Conservation (phyloP, 1,140 invertebrate species). For the Lineus longissimus region DNA sequence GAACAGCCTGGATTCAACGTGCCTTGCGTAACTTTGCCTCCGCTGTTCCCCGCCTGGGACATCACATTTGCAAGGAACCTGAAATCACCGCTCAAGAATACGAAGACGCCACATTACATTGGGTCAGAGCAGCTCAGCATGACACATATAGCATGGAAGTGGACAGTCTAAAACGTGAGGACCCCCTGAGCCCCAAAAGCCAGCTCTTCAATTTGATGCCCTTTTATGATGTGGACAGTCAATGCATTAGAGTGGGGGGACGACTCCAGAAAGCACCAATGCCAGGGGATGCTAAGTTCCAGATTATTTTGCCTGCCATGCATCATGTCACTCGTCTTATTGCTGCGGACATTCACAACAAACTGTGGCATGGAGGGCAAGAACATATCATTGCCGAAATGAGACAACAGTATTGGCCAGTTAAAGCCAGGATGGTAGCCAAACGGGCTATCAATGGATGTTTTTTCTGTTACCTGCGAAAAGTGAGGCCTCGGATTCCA, state of each 20-base stretch:
- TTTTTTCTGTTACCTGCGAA: neutral
- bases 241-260: neutral
- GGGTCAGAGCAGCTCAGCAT: neutral
- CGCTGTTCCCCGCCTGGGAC: no score
- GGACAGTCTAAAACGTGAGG: neutral
- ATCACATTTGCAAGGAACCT: no score
- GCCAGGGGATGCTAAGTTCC: neutral
- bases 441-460: neutral
- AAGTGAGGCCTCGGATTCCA: neutral
- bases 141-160: neutral
- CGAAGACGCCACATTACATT: neutral
- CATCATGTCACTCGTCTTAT: neutral
- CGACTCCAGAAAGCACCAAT: neutral
- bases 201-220: neutral
- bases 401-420: slow-evolving; percentile 2
- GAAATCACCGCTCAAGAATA: neutral
- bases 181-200: neutral
- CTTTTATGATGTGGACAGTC: neutral
- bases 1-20: no score
- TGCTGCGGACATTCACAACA: neutral
- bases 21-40: no score
- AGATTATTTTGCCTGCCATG: neutral
- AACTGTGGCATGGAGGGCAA: neutral
- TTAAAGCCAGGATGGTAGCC: neutral
- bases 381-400: neutral